phyloP scores from a whole-genome alignment of 92 coral and sea anemone species.

The Heliopora coerulea region DNA sequence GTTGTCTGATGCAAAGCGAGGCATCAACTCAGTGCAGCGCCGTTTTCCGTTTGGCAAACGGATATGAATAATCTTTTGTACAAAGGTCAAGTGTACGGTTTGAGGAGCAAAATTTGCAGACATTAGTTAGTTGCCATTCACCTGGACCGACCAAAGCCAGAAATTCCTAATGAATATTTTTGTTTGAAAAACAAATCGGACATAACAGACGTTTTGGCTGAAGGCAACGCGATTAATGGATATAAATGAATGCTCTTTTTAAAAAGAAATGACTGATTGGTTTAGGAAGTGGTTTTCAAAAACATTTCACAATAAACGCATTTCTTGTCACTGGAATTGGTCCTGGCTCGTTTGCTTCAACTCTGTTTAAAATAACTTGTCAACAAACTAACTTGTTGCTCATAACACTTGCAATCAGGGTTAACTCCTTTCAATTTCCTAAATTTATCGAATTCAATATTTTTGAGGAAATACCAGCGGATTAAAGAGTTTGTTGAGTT shows the following conservation, averaged over 20 bases:
- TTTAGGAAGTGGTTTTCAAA: not conserved
- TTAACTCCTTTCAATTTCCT: not conserved
- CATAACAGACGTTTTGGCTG: not conserved
- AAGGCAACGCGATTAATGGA: not conserved
- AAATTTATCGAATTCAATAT: not conserved
- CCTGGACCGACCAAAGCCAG: not conserved
- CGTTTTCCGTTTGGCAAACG: not conserved
- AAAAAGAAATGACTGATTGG: not conserved
- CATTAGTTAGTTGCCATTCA: not conserved
- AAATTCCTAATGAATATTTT: too few species aligned
- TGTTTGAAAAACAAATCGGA: too few species aligned
- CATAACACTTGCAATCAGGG: not conserved
- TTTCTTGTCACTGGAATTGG: not conserved
- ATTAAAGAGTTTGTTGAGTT: too few species aligned
- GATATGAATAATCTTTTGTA: not conserved
- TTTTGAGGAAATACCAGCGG: too few species aligned
- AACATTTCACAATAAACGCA: not conserved
- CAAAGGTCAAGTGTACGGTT: conserved; percentile 3
- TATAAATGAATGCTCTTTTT: not conserved
- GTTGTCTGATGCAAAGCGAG: conserved; percentile 10
- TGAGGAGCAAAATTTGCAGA: not conserved
- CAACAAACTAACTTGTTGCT: not conserved
- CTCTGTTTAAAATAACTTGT: not conserved
- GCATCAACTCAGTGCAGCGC: not conserved
- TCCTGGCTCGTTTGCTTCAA: too few species aligned